Conservation (phyloP, 2,113 vertebrate genomes). For the Rhynchomys soricoides region DNA sequence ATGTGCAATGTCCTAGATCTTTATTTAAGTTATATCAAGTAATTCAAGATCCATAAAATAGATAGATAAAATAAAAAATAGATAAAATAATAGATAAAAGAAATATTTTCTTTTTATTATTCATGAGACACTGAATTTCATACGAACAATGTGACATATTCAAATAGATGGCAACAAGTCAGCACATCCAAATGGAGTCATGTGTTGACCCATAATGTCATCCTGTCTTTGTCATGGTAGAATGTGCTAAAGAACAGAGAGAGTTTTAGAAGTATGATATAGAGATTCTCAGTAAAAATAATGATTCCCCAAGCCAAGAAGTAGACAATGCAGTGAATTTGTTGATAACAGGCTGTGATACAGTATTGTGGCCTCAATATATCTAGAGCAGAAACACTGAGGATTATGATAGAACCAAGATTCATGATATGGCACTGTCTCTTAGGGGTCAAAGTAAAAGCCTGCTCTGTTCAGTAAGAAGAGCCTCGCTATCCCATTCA, state of each 20-base stretch:
- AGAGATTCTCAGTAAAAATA: background rate
- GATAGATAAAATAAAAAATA: no score
- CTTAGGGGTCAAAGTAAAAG: background rate
- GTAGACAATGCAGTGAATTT: background rate
- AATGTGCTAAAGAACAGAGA: background rate
- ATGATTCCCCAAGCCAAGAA: background rate
- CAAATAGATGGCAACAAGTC: background rate
- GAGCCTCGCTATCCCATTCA: background rate
- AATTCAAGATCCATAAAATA: background rate
- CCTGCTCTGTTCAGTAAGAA: background rate
- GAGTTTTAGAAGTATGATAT: background rate
- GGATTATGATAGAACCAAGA: background rate
- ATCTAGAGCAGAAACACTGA: background rate
- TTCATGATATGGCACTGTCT: background rate
- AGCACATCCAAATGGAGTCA: background rate
- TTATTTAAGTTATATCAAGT: slow-evolving; percentile 1
- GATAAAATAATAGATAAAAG: no score
- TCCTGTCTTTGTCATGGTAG: background rate
- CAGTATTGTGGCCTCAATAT: background rate
- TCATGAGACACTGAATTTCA: slow-evolving; percentile 11
- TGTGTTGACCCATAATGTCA: background rate
- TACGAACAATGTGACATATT: background rate
- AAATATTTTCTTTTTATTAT: background rate
- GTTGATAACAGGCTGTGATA: background rate
- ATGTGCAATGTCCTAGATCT: background rate